Percentiles rank a stretch among this genome's conserved stretches.
phyloP scores from a whole-genome alignment of 2,797 vertebrate genomes.

The Phoebastria nigripes region DNA sequence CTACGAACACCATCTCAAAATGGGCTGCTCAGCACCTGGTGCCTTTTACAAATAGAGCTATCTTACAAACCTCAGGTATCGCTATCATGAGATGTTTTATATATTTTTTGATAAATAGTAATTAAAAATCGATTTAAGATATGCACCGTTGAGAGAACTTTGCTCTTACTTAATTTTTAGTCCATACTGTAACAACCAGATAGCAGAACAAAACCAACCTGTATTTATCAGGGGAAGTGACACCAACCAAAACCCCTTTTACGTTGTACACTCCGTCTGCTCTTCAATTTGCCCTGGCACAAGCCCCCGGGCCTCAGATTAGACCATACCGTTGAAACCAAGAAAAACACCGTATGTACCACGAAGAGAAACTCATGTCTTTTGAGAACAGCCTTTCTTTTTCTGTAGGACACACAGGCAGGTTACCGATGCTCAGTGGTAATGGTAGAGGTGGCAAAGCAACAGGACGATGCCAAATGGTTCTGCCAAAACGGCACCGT shows the following conservation, averaged over 20 bases:
- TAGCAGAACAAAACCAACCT: not conserved
- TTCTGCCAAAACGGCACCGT: not conserved
- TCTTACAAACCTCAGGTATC: not conserved
- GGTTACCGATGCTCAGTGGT: rapidly evolving
- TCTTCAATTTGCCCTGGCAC: not conserved
- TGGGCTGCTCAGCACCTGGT: not conserved
- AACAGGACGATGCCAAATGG: rapidly evolving
- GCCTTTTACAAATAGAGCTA: not conserved
- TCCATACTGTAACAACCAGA: not conserved
- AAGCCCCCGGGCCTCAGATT: not conserved
- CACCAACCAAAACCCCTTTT: not conserved
- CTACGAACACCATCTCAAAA: rapidly evolving
- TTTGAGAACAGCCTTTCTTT: not conserved
- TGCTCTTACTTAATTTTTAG: not conserved
- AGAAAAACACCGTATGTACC: not conserved
- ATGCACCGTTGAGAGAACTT: rapidly evolving
- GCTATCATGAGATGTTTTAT: rapidly evolving
- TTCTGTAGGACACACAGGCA: not conserved
- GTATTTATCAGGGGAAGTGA: not conserved
- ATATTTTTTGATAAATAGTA: not conserved
- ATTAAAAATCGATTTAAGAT: not conserved
- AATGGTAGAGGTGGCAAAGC: not conserved
- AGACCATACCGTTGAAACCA: not conserved
- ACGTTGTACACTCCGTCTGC: not conserved
- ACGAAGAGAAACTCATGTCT: not conserved